phyloP scores from a whole-genome alignment of 1,140 invertebrate species.

The Aphis craccivora region DNA sequence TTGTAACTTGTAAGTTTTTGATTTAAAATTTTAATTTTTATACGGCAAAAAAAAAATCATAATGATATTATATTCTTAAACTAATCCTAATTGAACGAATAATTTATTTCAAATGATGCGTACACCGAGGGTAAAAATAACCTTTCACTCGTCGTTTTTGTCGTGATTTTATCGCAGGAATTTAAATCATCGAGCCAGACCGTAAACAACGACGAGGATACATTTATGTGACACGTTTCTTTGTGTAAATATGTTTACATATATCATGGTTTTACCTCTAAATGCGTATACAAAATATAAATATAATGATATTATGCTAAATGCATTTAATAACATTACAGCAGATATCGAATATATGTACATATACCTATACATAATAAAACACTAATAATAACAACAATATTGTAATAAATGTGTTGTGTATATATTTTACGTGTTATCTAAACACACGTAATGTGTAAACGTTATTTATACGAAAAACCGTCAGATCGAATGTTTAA shows the following conservation, averaged over 20 bases:
- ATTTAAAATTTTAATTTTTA: too few species aligned
- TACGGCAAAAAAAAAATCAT: too few species aligned
- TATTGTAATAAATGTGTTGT: background rate
- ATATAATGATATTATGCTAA: too few species aligned
- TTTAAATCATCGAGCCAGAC: background rate
- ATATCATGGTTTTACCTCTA: background rate
- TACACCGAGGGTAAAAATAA: background rate
- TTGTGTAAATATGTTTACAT: slow-evolving; percentile 12
- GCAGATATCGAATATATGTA: background rate
- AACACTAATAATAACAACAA: background rate
- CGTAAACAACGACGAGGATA: background rate
- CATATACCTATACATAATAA: background rate
- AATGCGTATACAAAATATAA: background rate
- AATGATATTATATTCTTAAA: too few species aligned
- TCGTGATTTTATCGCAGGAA: background rate
- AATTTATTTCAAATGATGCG: background rate
- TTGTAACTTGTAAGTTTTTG: too few species aligned
- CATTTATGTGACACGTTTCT: background rate
- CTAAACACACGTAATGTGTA: background rate
- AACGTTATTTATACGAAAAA: background rate
- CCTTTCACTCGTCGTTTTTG: background rate
- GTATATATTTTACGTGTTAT: background rate
- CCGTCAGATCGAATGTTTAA: background rate
- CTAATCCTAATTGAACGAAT: background rate
- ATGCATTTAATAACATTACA: background rate